Percentiles rank a stretch among this genome's conserved stretches.
Evolutionary conservation across 2,113 vertebrate genomes (phyloP).

Genomic region (Eudyptes chrysolophus): DNA sequence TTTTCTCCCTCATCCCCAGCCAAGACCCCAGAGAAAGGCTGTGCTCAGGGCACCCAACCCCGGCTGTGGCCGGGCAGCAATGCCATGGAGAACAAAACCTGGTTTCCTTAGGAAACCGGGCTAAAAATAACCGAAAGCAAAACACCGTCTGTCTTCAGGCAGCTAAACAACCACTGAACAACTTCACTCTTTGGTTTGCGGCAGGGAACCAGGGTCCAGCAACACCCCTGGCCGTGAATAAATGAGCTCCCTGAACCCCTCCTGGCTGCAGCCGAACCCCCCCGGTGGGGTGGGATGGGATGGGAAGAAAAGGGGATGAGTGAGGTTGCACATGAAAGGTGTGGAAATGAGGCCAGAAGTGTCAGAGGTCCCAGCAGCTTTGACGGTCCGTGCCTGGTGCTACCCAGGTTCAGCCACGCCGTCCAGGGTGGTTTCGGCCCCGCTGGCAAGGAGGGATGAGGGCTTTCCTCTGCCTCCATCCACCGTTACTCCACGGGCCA

Average conservation of each 20-base stretch:
- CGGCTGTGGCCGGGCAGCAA: background rate
- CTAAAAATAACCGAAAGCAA: background rate
- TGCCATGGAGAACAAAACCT: background rate
- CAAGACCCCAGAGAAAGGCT: background rate
- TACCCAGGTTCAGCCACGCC: background rate
- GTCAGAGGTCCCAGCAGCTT: background rate
- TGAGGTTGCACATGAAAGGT: background rate
- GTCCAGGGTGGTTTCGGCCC: background rate
- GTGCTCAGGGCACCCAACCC: background rate
- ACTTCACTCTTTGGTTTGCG: background rate
- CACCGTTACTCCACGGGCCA: accelerated
- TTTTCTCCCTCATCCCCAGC: background rate
- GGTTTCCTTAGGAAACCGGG: background rate
- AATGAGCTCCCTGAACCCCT: background rate
- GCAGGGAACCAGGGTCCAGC: background rate
- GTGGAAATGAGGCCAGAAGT: background rate
- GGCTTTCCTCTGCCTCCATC: background rate
- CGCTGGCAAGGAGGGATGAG: background rate
- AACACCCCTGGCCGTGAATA: background rate
- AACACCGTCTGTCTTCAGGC: background rate
- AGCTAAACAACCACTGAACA: background rate
- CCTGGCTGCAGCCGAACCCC: background rate
- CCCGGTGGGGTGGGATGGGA: background rate
- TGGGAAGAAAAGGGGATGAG: background rate
- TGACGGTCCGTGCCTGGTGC: background rate